Conservation (phyloP, 1,140 invertebrate genomes). For the Drosophila lini region DNA sequence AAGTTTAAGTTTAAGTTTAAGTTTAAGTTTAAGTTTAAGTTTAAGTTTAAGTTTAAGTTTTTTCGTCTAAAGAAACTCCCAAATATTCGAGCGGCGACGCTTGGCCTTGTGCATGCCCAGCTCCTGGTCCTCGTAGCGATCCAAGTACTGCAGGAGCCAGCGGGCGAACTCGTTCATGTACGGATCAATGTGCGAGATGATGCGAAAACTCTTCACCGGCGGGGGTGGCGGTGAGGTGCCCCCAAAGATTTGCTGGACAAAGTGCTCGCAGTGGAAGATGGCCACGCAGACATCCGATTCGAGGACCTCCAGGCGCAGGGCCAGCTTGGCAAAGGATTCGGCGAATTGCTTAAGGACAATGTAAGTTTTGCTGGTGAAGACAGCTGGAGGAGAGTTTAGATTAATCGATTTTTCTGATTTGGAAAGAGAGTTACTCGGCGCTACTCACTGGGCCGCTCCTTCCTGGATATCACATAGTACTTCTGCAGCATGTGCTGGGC, state of each 20-base stretch:
- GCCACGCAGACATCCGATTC: constrained; percentile 62
- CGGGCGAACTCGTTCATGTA: constrained; percentile 66
- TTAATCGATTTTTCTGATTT: neutral
- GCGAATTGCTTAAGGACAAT: constrained; percentile 73
- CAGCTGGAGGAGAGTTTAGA: constrained; percentile 22
- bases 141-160: constrained; percentile 61
- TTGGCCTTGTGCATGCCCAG: constrained; percentile 19
- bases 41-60: too few species aligned
- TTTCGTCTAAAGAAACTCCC: neutral
- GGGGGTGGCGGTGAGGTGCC: constrained; percentile 47
- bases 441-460: constrained; percentile 59
- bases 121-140: constrained; percentile 43
- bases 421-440: too few species aligned
- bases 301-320: constrained; percentile 66
- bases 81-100: constrained; percentile 20
- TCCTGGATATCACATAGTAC: constrained; percentile 68
- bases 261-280: constrained; percentile 74
- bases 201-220: constrained; percentile 29
- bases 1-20: too few species aligned
- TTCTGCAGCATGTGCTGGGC: constrained; percentile 66
- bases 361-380: constrained; percentile 72
- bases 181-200: constrained; percentile 59
- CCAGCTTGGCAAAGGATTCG: constrained; percentile 75
- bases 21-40: too few species aligned
- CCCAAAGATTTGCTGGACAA: constrained; percentile 63